Base-by-base conservation (phyloP, 2,797 vertebrate genomes). In the Pteropus rufus region DNA sequence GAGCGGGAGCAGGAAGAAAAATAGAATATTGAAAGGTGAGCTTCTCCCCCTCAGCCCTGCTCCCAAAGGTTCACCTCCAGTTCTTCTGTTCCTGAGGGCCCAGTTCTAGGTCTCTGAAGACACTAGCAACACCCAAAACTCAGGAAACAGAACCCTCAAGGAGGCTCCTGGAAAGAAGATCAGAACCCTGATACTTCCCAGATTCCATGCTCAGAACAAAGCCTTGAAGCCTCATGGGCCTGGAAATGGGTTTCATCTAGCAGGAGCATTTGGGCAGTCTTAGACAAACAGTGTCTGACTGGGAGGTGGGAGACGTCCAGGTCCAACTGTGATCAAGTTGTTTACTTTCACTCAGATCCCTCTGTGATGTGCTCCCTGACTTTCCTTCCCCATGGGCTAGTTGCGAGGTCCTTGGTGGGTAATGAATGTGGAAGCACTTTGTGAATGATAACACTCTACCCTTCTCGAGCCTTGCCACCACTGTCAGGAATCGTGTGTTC, bases 361-460 rank as follows among this genome's bases (percentile, higher is more conserved):
- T 64, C 39, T 34, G 24, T 29, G 41, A 36, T 73, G 39, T 24
- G 14, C 18, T 7, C 26, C 49, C 34, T 41, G 49, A 7, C 52
- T 26, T 34, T 58, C 56, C 64, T 77, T 31, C 64, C 52, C n/a
- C 19, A n/a, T 18, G 49, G 62, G 6, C 24, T 24, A n/a, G 56
- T 4, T 18, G 2, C 15, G 10, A 67, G n/a, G 31, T 4, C 9
- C 0, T 0, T 9, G n/a, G 5, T 0, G 2, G 21, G 3, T 12
- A 10, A 60, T 8, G 9, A 8, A 58, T 3, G 3, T 29, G 36
- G 31, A 46, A 72, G 16, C 4, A 2, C 36, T 70, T 31, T 16
- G 24, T 46, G n/a, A 39, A 41, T 24, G 70, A 73, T 1, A 15
- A 24, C 26, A 1, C 3, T 0, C 31, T 16, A 8, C 1, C 24